A percentile compares a stretch with the other conserved stretches of the same genome.
phyloP scores from a whole-genome alignment of 2,888 invertebrate species.

The Agriopis marginaria region DNA sequence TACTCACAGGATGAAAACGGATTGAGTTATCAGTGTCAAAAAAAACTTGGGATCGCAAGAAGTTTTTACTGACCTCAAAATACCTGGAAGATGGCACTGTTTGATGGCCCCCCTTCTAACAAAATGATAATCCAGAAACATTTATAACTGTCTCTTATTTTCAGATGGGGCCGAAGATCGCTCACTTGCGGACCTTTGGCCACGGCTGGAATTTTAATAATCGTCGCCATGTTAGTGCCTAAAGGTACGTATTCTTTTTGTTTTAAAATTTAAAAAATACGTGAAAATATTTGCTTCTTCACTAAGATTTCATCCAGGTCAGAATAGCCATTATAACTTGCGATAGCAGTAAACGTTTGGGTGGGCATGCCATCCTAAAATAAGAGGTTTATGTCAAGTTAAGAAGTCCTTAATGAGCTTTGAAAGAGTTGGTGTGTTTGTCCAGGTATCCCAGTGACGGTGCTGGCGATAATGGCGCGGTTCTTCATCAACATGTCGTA shows the following conservation, averaged over 20 bases:
- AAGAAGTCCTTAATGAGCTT: neutral
- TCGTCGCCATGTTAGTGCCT: constrained; percentile 71
- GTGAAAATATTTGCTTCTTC: too few species aligned
- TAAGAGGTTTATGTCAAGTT: too few species aligned
- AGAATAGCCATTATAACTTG: neutral
- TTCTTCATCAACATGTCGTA: constrained; percentile 82
- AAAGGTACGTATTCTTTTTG: constrained; percentile 62
- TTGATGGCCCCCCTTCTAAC: too few species aligned
- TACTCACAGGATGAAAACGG: too few species aligned
- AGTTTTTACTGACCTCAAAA: too few species aligned
- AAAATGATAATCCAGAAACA: too few species aligned
- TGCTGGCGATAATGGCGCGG: constrained; percentile 74
- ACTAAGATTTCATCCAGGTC: neutral
- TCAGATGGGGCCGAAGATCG: constrained; percentile 74
- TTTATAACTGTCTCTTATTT: constrained; percentile 21
- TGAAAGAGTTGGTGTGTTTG: neutral
- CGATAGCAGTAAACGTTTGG: neutral
- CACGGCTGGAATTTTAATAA: constrained; percentile 63
- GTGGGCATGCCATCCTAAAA: too few species aligned
- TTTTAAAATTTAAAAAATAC: neutral
- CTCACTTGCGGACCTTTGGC: constrained; percentile 69
- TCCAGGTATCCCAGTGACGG: constrained; percentile 59
- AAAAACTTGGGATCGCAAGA: too few species aligned
- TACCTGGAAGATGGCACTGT: too few species aligned
- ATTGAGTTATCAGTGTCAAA: too few species aligned